Conservation (phyloP, 2,113 vertebrate species). For the Hydrochoerus hydrochaeris region DNA sequence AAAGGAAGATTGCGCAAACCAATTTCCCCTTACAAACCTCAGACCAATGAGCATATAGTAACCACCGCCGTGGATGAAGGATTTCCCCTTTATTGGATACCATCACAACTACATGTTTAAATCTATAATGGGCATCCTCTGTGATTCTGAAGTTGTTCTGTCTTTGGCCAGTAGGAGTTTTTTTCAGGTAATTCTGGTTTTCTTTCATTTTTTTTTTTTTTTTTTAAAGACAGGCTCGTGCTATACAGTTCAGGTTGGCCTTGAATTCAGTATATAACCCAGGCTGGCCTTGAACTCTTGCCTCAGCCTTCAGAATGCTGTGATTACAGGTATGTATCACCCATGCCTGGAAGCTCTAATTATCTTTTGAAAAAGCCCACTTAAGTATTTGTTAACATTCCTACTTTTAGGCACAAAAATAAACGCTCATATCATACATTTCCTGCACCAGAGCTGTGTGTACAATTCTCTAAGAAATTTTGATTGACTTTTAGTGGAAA, state of each 20-base stretch:
- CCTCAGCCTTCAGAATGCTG: background rate
- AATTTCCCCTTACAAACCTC: background rate
- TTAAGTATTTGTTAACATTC: background rate
- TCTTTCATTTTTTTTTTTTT: background rate
- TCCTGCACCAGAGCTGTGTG: background rate
- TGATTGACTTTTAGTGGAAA: background rate
- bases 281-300: background rate
- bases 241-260: background rate
- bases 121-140: background rate
- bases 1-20: background rate
- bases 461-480: background rate
- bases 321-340: background rate
- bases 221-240: background rate
- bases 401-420: background rate
- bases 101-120: background rate
- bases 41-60: background rate
- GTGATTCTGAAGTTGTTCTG: background rate
- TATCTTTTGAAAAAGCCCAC: background rate
- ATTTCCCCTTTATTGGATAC: too few species aligned
- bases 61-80: too few species aligned
- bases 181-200: background rate
- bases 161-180: background rate
- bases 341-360: background rate
- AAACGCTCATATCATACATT: background rate
- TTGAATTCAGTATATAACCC: background rate